phyloP scores from a whole-genome alignment of 2,888 invertebrate species.

The Trachelus tabidus region DNA sequence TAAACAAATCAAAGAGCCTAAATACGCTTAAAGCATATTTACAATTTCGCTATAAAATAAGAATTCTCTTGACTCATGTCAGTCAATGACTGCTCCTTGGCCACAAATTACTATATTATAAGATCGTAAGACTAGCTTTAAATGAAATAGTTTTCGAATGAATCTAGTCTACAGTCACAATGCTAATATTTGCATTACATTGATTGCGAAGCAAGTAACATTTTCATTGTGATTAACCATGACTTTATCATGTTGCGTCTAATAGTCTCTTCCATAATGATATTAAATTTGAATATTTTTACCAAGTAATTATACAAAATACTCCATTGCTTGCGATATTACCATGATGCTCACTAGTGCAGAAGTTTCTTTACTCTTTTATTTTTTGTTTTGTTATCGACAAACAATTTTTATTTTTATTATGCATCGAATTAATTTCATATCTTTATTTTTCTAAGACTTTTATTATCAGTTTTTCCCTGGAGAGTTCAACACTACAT shows the following conservation, averaged over 20 bases:
- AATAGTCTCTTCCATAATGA: not conserved
- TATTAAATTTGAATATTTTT: not conserved
- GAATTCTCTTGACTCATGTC: not conserved
- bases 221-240: not conserved
- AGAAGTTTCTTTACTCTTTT: not conserved
- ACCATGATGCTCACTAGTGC: not conserved
- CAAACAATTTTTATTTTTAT: not conserved
- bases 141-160: slow-evolving; percentile 39
- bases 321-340: slow-evolving; percentile 5
- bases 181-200: slow-evolving; percentile 1
- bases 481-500: not conserved
- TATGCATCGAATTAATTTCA: not conserved
- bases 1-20: not conserved
- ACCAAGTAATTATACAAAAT: not conserved
- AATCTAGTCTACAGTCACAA: slow-evolving; percentile 56
- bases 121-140: slow-evolving; percentile 42
- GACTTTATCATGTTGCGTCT: not conserved
- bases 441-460: slow-evolving; percentile 9
- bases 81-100: slow-evolving; percentile 13
- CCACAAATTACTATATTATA: slow-evolving; percentile 20
- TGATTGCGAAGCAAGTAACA: slow-evolving; percentile 1
- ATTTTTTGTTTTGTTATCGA: not conserved
- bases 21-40: not conserved
- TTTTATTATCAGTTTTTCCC: slow-evolving; percentile 6
- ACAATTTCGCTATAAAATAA: not conserved